Evolutionary conservation across 2,888 invertebrate genomes (phyloP).

Genomic region (Nemapogon koenigi): DNA sequence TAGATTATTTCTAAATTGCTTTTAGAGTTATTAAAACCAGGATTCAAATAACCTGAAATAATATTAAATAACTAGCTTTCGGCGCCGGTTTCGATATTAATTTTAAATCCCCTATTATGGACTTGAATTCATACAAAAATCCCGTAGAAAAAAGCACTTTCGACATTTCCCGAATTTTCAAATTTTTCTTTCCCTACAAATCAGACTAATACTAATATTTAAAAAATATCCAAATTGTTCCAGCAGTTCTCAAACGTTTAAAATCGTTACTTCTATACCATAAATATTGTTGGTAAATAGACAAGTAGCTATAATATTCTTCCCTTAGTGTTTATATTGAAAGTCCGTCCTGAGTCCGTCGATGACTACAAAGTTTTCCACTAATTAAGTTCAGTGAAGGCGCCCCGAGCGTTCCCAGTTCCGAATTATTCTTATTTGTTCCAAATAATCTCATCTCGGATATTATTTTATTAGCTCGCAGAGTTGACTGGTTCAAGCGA

Average conservation of each 20-base stretch:
- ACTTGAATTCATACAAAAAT: too few relatives aligned
- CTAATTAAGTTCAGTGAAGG: conserved; percentile 3
- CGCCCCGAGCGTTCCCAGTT: neutral
- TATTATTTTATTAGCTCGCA: conserved; percentile 13
- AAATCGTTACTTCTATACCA: too few relatives aligned
- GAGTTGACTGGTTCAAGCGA: neutral
- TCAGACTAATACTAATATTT: too few relatives aligned
- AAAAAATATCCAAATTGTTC: too few relatives aligned
- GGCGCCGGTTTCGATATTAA: conserved; percentile 10
- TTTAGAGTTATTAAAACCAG: conserved; percentile 14
- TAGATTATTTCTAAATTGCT: conserved; percentile 9
- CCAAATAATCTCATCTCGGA: conserved; percentile 18
- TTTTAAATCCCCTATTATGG: too few relatives aligned
- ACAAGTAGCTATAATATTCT: too few relatives aligned
- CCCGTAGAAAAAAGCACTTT: too few relatives aligned
- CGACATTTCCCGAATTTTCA: too few relatives aligned
- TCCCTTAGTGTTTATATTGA: too few relatives aligned
- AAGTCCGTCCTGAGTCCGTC: neutral
- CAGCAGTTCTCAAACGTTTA: too few relatives aligned
- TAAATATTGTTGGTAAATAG: too few relatives aligned
- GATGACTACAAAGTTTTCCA: conserved; percentile 1
- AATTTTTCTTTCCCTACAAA: too few relatives aligned
- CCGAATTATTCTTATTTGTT: conserved; percentile 23
- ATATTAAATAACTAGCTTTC: conserved; percentile 11
- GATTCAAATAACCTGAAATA: conserved; percentile 15